Conservation (phyloP, 2,797 vertebrate genomes). For the Carduelis carduelis region DNA sequence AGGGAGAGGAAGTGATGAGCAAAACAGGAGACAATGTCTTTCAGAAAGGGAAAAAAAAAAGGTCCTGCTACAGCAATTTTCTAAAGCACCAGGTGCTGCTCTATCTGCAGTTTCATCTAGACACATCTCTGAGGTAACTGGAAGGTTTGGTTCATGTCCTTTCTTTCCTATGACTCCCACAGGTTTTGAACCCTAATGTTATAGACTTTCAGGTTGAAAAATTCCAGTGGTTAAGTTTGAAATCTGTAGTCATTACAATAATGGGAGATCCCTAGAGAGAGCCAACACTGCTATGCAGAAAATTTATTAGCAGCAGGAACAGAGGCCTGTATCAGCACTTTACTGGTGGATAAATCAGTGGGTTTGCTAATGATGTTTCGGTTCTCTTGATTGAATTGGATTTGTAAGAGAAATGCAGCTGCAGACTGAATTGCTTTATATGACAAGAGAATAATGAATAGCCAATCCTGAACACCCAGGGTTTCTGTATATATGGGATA, state of each 20-base stretch:
- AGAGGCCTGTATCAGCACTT: conserved; percentile 57
- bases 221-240: background rate
- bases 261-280: background rate
- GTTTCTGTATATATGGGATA: conserved; percentile 15
- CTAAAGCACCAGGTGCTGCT: background rate
- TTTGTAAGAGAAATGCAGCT: conserved; percentile 60
- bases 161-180: background rate
- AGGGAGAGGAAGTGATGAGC: background rate
- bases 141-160: background rate
- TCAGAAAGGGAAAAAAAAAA: background rate
- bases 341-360: conserved; percentile 38
- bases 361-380: conserved; percentile 59
- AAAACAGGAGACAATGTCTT: background rate
- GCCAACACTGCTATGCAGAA: background rate
- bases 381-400: conserved; percentile 57
- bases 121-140: background rate
- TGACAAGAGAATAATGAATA: conserved; percentile 48
- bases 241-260: conserved; percentile 21
- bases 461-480: conserved; percentile 10
- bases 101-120: background rate
- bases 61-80: background rate
- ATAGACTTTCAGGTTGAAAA: background rate
- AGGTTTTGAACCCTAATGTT: background rate
- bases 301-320: conserved; percentile 49
- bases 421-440: conserved; percentile 51